Conservation (phyloP, 2,797 vertebrate genomes). For the Australoheros facetus region DNA sequence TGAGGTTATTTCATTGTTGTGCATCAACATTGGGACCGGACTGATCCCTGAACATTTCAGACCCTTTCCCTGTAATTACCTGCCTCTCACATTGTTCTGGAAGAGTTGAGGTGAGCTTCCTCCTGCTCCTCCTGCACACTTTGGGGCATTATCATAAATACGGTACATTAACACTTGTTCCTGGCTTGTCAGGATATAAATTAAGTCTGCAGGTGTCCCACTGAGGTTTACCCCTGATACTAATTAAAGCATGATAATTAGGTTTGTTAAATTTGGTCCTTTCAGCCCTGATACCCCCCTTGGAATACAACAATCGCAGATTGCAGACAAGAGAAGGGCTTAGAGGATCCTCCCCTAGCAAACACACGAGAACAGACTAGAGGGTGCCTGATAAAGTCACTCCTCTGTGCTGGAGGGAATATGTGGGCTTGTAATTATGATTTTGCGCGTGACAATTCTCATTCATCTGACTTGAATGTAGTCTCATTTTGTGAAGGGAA, state of each 20-base stretch:
- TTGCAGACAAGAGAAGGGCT: conserved; percentile 80
- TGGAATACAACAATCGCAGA: conserved; percentile 83
- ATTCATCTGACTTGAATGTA: conserved; percentile 81
- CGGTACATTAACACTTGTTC: conserved; percentile 99
- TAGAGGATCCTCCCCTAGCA: conserved; percentile 72
- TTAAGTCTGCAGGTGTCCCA: conserved; percentile 99
- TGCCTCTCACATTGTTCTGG: conserved; percentile 77
- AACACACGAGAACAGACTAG: conserved; percentile 68
- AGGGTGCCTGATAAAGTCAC: conserved; percentile 75
- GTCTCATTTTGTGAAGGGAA: conserved; percentile 67
- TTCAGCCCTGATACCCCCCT: conserved; percentile 77
- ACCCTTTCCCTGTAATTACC: conserved; percentile 81
- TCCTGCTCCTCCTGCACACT: conserved; percentile 79
- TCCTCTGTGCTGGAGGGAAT: conserved; percentile 71
- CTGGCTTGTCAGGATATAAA: conserved; percentile 99
- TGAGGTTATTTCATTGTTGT: conserved; percentile 54
- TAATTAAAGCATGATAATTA: conserved; percentile 99
- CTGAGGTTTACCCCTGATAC: conserved; percentile 99
- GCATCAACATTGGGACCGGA: conserved; percentile 58
- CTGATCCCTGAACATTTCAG: conserved; percentile 67
- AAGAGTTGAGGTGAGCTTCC: conserved; percentile 80
- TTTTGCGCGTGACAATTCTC: conserved; percentile 79
- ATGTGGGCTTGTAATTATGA: conserved; percentile 79
- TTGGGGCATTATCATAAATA: conserved; percentile 99
- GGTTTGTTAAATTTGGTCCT: conserved; percentile 97